Base-by-base conservation (phyloP, 2,888 invertebrate genomes). In the Drosophila maculinotata region DNA sequence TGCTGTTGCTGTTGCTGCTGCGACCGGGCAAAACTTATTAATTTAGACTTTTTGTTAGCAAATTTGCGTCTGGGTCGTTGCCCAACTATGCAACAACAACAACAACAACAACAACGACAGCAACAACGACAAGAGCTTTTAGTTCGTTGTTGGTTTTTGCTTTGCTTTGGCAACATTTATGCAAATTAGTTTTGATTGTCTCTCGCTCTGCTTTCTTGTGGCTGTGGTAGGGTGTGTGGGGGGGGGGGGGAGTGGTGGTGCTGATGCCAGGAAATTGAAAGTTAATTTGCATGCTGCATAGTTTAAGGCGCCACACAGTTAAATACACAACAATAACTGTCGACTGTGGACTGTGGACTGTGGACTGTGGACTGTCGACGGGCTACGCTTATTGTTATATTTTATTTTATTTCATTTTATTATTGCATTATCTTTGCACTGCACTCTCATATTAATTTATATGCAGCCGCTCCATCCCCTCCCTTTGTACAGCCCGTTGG, bases 101-200 rank as follows among this genome's bases (percentile, higher is more conserved):
- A 53, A 44, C 53, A 66, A 26, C 31, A 67, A 17, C 35, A 54
- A 26, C 79, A 65, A n/a, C n/a, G n/a, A 17, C 10, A 56, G 3
- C 20, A 56, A 17, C 31, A 53, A n/a, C n/a, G n/a, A n/a, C n/a
- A 25, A 47, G 53, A 60, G 70, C 70, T 59, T 52, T 73, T 56
- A 53, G 56, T 41, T 57, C 48, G 56, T 57, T 64, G 59, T 58
- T 70, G 59, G 68, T 51, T 64, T 42, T 70, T 64, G 70, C 70
- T 70, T 70, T 80, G 78, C 75, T 72, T 83, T 76, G 66, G 74
- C 72, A 79, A 79, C 87, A 86, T 85, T 87, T 85, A 85, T 85
- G 87, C 77, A 85, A 85, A 85, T 85, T 85, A 80, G 84, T 87
- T 85, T 85, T 83, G 87, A 85, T 85, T 85, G 87, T 85, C 83